These are phyloP conservation scores for Hippotragus niger DNA, from an alignment of 2,113 vertebrate species.

Conservation along the genomic window DNA sequence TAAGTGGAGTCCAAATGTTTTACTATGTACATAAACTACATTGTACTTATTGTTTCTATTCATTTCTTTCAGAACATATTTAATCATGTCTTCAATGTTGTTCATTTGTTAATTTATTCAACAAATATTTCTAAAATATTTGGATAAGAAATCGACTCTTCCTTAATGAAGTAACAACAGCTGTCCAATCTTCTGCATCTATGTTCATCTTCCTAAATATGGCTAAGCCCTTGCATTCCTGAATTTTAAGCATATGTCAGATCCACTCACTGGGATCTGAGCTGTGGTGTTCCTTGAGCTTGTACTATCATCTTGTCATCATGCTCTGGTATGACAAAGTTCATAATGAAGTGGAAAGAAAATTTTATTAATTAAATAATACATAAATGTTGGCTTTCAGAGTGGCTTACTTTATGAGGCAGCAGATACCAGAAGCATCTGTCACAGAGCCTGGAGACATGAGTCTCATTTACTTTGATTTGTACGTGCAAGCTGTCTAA, in stretches of 20 bases:
- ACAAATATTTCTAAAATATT: not conserved
- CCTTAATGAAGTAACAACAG: not conserved
- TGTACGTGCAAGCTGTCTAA: not conserved
- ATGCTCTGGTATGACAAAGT: not conserved
- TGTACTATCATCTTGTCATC: not conserved
- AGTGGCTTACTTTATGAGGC: not conserved
- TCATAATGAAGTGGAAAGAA: not conserved
- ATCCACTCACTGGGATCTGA: not conserved
- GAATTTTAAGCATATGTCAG: not conserved
- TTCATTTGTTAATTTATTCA: not conserved
- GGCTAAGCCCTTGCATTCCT: not conserved
- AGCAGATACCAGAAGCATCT: not conserved
- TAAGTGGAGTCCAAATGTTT: not conserved
- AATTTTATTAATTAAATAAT: not conserved
- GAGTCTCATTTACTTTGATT: not conserved
- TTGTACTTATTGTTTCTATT: not conserved
- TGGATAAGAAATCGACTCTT: not conserved
- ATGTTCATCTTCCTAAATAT: not conserved
- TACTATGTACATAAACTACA: not conserved
- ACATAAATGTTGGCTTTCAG: not conserved
- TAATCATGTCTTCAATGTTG: not conserved
- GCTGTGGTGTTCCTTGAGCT: not conserved
- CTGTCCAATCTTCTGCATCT: not conserved
- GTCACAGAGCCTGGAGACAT: not conserved
- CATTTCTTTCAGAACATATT: not conserved